Percentiles rank a stretch among this genome's conserved stretches.
Evolutionary conservation across 2,113 vertebrate species (phyloP).

Genomic region (Amblyornis subalaris): DNA sequence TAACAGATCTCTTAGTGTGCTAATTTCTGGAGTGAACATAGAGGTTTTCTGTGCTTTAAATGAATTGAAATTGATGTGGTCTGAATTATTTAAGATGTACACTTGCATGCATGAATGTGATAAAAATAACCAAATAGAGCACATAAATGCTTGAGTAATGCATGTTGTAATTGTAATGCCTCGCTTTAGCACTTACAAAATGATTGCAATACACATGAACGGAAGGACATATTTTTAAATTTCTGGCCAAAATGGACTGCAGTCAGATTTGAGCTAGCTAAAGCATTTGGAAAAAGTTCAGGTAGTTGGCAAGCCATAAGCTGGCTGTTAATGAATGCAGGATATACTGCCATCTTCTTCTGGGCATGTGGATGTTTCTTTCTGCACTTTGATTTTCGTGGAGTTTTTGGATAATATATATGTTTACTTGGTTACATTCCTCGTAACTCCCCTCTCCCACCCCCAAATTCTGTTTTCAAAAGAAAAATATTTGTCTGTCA

Average conservation of each 20-base stretch:
- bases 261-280: constrained; percentile 36
- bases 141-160: constrained; percentile 33
- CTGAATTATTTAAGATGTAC: not conserved
- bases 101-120: not conserved
- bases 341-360: not conserved
- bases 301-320: constrained; percentile 5
- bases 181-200: not conserved
- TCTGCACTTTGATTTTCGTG: not conserved
- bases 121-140: constrained; percentile 34
- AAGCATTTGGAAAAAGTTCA: constrained; percentile 42
- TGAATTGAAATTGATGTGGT: not conserved
- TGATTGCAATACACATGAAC: constrained; percentile 7
- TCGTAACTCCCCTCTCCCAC: not conserved
- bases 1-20: not conserved
- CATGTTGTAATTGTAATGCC: constrained; percentile 40
- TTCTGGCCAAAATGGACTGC: constrained; percentile 38
- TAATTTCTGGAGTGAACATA: not conserved
- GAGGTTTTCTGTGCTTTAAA: not conserved
- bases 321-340: not conserved
- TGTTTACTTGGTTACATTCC: not conserved
- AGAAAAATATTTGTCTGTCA: not conserved
- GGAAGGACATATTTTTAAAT: constrained; percentile 35
- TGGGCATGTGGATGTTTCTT: not conserved
- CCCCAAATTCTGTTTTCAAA: not conserved
- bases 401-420: not conserved